phyloP scores from a whole-genome alignment of 2,888 invertebrate species.

The Mimachlamys varia region DNA sequence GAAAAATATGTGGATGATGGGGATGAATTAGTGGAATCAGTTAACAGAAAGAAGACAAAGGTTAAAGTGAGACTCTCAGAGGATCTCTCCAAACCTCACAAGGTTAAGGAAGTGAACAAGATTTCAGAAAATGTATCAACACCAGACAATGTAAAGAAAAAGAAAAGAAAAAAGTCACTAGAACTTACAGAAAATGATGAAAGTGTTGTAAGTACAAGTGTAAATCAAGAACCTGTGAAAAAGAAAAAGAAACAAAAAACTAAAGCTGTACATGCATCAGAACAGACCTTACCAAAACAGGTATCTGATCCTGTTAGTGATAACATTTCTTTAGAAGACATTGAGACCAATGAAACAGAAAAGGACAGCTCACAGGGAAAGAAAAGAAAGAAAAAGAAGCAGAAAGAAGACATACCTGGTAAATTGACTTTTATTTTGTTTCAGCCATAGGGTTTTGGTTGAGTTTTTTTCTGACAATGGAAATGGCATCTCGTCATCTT shows the following conservation, averaged over 20 bases:
- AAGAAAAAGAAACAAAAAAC: neutral
- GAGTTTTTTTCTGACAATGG: no score
- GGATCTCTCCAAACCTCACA: neutral
- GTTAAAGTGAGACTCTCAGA: neutral
- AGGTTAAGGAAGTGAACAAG: neutral
- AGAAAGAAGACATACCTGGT: neutral
- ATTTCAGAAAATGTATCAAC: neutral
- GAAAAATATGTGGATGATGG: neutral
- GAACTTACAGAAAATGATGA: constrained; percentile 2
- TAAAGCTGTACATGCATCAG: neutral
- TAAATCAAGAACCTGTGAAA: neutral
- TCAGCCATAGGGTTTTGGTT: no score
- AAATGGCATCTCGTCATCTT: no score
- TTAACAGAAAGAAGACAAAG: neutral
- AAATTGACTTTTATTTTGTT: neutral
- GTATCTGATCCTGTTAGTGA: no score
- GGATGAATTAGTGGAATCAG: neutral
- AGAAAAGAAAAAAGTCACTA: constrained; percentile 40
- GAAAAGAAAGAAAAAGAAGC: neutral
- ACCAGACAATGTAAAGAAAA: constrained; percentile 38
- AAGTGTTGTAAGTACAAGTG: neutral
- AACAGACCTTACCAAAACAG: neutral
- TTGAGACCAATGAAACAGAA: constrained; percentile 19
- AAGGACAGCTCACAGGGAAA: neutral
- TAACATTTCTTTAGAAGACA: neutral